These are phyloP conservation scores for Empidonax traillii DNA, from an alignment of 2,113 vertebrate species.

Conservation along the genomic window DNA sequence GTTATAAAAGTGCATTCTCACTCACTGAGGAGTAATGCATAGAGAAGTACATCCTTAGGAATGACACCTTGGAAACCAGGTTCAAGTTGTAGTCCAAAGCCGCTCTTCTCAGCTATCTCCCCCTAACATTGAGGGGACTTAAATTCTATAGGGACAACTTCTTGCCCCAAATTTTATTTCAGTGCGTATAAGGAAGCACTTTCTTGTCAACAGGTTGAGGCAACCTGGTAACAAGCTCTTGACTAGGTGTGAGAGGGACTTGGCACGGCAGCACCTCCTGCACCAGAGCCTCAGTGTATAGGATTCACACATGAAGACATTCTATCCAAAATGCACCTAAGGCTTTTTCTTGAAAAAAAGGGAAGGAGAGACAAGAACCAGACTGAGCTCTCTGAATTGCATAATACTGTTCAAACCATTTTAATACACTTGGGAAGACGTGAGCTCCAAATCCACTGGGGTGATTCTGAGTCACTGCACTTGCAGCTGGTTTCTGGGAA, in stretches of 20 bases:
- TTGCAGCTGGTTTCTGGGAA: neutral
- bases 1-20: neutral
- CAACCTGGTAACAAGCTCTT: neutral
- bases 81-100: neutral
- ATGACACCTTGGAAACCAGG: neutral
- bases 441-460: neutral
- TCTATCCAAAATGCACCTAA: neutral
- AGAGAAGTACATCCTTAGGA: neutral
- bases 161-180: neutral
- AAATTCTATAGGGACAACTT: neutral
- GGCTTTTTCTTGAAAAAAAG: neutral
- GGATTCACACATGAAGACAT: neutral
- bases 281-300: neutral
- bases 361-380: neutral
- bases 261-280: neutral
- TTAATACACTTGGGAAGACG: neutral
- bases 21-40: neutral
- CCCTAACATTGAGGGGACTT: neutral
- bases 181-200: neutral
- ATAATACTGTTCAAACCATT: neutral
- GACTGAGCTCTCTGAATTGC: neutral
- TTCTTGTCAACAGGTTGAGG: neutral
- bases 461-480: neutral
- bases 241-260: fast-evolving
- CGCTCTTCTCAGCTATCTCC: neutral